phyloP scores from a whole-genome alignment of 1,140 invertebrate species.

The Aradophagus sp. region DNA sequence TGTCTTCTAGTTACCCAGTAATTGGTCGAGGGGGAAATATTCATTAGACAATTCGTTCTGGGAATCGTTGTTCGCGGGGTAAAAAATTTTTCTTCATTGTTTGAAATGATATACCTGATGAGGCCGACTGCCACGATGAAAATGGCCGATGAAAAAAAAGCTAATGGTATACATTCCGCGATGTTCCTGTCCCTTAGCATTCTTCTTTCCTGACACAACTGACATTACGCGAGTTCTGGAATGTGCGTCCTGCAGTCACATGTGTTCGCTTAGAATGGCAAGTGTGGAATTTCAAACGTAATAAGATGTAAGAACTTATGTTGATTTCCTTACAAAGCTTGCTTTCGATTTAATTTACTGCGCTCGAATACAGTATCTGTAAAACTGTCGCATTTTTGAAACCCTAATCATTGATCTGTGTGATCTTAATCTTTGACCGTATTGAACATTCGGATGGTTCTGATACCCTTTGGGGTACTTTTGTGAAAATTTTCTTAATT shows the following conservation, averaged over 20 bases:
- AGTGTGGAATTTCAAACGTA: conserved; percentile 35
- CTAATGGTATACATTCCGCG: conserved; percentile 39
- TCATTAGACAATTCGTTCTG: conserved; percentile 8
- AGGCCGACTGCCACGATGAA: conserved; percentile 28
- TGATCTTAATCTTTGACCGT: too few species aligned
- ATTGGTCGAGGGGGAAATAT: too few species aligned
- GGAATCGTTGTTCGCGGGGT: conserved; percentile 1
- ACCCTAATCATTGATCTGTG: too few species aligned
- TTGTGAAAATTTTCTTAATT: too few species aligned
- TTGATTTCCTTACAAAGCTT: conserved; percentile 4
- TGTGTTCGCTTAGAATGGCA: conserved; percentile 31
- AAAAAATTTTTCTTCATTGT: conserved; percentile 22
- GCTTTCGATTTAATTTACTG: conserved; percentile 4
- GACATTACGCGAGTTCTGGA: conserved; percentile 36
- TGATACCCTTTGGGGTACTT: too few species aligned
- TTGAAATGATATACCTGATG: conserved; percentile 29
- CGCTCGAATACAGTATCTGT: too few species aligned
- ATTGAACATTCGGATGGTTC: too few species aligned
- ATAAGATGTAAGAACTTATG: conserved; percentile 20
- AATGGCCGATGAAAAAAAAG: conserved; percentile 39
- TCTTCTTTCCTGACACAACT: conserved; percentile 36
- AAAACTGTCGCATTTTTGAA: too few species aligned
- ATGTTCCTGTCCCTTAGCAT: conserved; percentile 31
- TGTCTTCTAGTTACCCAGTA: too few species aligned
- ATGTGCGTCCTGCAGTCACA: conserved; percentile 18